Percentiles rank a stretch among this genome's conserved stretches.
Evolutionary conservation across 2,113 vertebrate genomes (phyloP).

Genomic region (Cinclus cinclus): DNA sequence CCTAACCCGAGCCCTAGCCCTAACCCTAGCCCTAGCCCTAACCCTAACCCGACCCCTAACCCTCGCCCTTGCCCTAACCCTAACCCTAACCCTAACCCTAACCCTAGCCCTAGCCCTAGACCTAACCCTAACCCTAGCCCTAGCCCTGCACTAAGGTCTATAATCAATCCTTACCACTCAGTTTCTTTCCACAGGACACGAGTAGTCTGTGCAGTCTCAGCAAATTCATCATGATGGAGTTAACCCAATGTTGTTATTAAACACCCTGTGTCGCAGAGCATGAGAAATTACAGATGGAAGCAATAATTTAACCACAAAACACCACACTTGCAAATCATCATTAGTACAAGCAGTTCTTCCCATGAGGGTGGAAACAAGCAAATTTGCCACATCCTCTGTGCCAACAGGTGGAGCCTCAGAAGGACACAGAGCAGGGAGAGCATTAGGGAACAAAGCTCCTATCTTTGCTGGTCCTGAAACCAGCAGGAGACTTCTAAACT

Average conservation of each 20-base stretch:
- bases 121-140: background rate
- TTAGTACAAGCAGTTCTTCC: background rate
- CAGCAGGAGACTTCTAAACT: background rate
- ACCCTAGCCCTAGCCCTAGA: no score
- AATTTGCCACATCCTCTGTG: background rate
- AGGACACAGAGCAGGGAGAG: background rate
- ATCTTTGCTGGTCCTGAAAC: background rate
- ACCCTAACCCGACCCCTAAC: no score
- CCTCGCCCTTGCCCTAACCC: no score
- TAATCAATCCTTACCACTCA: background rate
- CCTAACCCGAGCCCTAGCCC: no score
- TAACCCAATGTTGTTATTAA: background rate
- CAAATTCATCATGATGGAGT: background rate
- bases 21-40: no score
- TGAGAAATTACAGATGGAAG: background rate
- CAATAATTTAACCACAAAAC: slow-evolving; percentile 32
- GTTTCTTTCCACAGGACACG: background rate
- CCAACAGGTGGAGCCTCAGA: background rate
- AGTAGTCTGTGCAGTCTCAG: background rate
- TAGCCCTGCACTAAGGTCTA: background rate
- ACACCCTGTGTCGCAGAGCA: background rate
- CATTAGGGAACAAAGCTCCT: background rate
- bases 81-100: no score
- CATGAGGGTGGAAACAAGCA: background rate
- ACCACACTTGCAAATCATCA: background rate